phyloP scores from a whole-genome alignment of 37 sponge, comb jelly and placozoan genomes.

The Halisarca cf. caerulea region DNA sequence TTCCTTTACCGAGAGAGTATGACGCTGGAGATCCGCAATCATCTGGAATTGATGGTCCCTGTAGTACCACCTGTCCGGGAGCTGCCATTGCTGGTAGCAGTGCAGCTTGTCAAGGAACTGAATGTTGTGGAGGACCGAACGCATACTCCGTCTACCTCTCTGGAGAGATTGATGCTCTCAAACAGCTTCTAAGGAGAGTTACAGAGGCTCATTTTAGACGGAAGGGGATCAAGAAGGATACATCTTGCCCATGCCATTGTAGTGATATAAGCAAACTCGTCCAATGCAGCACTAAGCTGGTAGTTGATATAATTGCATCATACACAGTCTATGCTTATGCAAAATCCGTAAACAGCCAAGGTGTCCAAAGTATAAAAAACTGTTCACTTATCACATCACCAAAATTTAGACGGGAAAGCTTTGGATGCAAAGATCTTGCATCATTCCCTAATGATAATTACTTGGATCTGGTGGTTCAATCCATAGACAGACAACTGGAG shows the following conservation, averaged over 20 bases:
- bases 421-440: background rate
- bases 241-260: no score
- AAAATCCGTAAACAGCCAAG: background rate
- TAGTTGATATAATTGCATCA: no score
- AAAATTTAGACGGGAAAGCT: background rate
- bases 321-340: background rate
- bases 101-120: background rate
- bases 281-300: no score
- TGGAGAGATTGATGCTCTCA: background rate
- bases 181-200: background rate
- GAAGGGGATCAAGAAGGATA: no score
- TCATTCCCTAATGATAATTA: background rate
- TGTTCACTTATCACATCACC: background rate
- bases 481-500: background rate
- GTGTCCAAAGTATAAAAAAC: background rate
- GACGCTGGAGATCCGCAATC: background rate
- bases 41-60: background rate
- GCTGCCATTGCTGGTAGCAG: background rate
- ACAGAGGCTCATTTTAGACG: no score
- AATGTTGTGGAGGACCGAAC: conserved; percentile 5
- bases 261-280: no score
- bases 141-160: conserved; percentile 5
- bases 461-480: background rate
- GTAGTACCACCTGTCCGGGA: background rate
- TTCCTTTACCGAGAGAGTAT: background rate